These are phyloP conservation scores for Aphidius gifuensis DNA, from an alignment of 1,140 invertebrate genomes.

Conservation along the genomic window DNA sequence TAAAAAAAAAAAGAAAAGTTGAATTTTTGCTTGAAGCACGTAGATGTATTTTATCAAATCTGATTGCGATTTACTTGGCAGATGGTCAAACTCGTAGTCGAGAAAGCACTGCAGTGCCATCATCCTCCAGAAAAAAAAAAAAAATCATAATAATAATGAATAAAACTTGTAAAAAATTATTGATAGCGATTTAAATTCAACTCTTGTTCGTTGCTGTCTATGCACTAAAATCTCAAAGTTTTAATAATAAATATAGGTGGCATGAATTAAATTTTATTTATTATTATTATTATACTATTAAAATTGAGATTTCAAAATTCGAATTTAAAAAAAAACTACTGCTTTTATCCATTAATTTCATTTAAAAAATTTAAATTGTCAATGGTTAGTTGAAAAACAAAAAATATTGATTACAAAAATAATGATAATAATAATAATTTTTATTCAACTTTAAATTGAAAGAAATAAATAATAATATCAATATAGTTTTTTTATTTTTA, in stretches of 20 bases:
- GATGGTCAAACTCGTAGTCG: conserved; percentile 19
- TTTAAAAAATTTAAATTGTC: too few relatives aligned
- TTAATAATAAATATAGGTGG: neutral
- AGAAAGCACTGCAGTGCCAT: neutral
- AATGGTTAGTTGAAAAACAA: too few relatives aligned
- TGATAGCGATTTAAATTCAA: conserved; percentile 12
- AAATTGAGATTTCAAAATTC: too few relatives aligned
- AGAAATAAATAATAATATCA: too few relatives aligned
- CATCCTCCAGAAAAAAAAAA: neutral
- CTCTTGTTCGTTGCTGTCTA: conserved; percentile 6
- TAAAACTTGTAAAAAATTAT: conserved; percentile 11
- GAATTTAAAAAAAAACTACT: too few relatives aligned
- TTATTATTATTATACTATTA: too few relatives aligned
- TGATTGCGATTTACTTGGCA: conserved; percentile 25
- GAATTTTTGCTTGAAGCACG: conserved; percentile 9
- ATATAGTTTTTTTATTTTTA: neutral
- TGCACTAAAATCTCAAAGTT: conserved; percentile 8
- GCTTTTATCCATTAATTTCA: too few relatives aligned
- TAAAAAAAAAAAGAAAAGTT: too few relatives aligned
- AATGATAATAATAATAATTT: neutral
- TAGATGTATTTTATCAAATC: conserved; percentile 18
- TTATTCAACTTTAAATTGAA: neutral
- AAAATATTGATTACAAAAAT: too few relatives aligned
- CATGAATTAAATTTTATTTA: too few relatives aligned
- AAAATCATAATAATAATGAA: neutral